Base-by-base conservation (phyloP, 2,113 vertebrate genomes). In the Poeciliopsis retropinna region DNA sequence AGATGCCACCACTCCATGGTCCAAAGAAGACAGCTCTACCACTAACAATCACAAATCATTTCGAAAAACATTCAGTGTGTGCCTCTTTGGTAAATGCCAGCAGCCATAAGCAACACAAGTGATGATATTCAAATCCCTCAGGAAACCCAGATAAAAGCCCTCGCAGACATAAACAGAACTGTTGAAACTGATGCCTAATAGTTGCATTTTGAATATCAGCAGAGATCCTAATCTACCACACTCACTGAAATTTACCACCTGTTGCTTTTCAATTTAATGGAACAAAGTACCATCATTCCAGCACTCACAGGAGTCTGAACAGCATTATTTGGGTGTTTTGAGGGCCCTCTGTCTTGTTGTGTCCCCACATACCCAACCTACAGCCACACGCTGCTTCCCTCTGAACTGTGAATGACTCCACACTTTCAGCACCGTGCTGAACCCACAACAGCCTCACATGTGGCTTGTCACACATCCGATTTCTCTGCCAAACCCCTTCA, bases 111-210 rank as follows among this genome's bases (percentile, higher is more conserved):
- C 34, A 12, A 29, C 25, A 67, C 34, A 27, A 41, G 70, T 69
- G 65, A 75, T 73, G 65, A 64, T 28, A 60, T 83, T 88, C n/a
- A 78, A 68, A 86, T 61, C 39, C 32, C 54, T 60, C 15, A 17
- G 60, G n/a, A 68, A 60, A 74, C 66, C 9, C 32, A 41, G 25
- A 57, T 57, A n/a, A n/a, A 57, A 57, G 22, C 51, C 51, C 51
- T n/a, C 15, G 25, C 57, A 41, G 29, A 28, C 7, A 65, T 51
- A 27, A 28, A 75, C 67, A 61, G 14, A n/a, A 15, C 64, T n/a
- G 34, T 22, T 9, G 41, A 30, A 8, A 4, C 54, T 60, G 29
- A 14, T 17, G 28, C 31, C 61, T 28, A 2, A 30, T 37, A n/a
- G 25, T 57, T 44, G 9, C 44, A 47, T 7, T 11, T 0, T 63